A percentile compares a stretch with the other conserved stretches of the same genome.
Evolutionary conservation across 2,113 vertebrate species (phyloP).

Genomic region (Hydropotes inermis): DNA sequence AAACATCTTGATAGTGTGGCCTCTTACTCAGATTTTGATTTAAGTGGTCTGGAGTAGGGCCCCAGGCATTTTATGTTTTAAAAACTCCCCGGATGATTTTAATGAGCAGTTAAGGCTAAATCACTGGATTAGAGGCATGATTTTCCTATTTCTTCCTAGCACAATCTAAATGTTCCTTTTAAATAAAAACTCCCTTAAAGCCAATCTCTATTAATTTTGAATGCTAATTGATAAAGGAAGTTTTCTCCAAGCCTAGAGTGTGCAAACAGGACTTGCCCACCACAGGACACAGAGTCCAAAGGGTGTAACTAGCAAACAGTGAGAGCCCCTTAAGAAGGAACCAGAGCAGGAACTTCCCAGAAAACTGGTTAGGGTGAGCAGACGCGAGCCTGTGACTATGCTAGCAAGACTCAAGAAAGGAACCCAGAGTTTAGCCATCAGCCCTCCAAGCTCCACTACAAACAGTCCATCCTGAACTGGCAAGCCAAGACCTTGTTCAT

Average conservation of each 20-base stretch:
- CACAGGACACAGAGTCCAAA: background rate
- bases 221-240: background rate
- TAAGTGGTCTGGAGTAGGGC: background rate
- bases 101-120: background rate
- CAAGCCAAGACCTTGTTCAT: background rate
- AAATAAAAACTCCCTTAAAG: background rate
- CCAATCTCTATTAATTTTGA: background rate
- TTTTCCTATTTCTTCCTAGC: background rate
- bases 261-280: background rate
- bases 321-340: background rate
- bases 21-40: background rate
- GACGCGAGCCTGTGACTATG: background rate
- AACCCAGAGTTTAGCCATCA: background rate
- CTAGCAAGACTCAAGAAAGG: background rate
- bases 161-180: background rate
- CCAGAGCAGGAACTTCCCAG: background rate
- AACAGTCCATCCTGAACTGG: background rate
- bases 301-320: background rate
- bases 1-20: background rate
- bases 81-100: background rate
- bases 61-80: background rate
- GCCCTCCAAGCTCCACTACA: background rate
- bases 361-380: background rate
- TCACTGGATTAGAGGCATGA: background rate
- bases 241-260: background rate